Percentiles rank a stretch among this genome's conserved stretches.
These are phyloP conservation scores for Alaudala cheleensis DNA, from an alignment of 2,113 vertebrate genomes.

Conservation along the genomic window DNA sequence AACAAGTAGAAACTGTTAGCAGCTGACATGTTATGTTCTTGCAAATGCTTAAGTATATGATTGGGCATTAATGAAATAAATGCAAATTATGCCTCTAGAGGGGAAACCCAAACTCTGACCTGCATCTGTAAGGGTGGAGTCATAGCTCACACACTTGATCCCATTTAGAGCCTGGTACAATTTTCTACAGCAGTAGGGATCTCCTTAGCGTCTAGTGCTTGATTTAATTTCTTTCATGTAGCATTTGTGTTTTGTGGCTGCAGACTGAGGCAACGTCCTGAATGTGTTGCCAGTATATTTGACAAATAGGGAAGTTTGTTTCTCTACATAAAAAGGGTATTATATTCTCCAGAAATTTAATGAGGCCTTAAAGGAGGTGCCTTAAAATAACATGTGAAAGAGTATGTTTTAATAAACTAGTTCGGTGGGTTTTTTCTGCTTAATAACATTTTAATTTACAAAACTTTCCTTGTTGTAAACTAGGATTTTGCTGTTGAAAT, in stretches of 20 bases:
- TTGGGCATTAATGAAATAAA: neutral
- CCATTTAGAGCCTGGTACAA: neutral
- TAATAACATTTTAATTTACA: neutral
- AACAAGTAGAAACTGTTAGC: neutral
- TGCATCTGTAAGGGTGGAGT: neutral
- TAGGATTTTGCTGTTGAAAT: slow-evolving; percentile 91
- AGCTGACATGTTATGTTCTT: neutral
- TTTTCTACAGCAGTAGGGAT: neutral
- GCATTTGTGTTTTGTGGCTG: neutral
- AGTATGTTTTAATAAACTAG: neutral
- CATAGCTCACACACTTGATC: neutral
- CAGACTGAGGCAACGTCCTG: neutral
- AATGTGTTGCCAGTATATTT: neutral
- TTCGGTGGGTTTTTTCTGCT: neutral
- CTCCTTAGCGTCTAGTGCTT: neutral
- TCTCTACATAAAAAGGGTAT: neutral
- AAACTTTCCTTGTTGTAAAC: slow-evolving; percentile 27
- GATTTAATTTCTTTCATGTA: neutral
- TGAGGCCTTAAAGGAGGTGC: neutral
- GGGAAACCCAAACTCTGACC: neutral
- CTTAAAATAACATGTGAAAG: neutral
- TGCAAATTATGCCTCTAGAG: neutral
- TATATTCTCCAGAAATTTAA: neutral
- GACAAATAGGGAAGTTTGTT: neutral
- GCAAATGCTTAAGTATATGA: neutral